Conservation (phyloP, 2,113 vertebrate species). For the Vulpes lagopus region DNA sequence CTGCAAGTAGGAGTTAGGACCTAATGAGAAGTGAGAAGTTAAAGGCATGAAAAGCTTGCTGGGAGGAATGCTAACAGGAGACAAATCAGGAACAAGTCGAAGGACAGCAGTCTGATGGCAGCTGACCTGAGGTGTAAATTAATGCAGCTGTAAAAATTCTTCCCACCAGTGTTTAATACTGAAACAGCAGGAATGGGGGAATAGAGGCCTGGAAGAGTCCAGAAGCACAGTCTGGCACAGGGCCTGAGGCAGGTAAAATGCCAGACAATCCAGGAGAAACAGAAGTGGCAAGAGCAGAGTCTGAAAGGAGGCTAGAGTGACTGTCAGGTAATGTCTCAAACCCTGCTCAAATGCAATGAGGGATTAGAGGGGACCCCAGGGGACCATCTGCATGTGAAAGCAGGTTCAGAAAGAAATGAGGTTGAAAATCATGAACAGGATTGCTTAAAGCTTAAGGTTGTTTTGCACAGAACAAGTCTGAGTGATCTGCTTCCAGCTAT, state of each 20-base stretch:
- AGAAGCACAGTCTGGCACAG: not conserved
- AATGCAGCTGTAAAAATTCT: not conserved
- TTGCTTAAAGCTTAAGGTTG: not conserved
- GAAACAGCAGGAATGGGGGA: not conserved
- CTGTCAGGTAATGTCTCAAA: not conserved
- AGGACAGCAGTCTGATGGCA: not conserved
- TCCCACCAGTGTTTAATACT: not conserved
- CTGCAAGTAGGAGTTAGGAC: not conserved
- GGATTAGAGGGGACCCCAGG: not conserved
- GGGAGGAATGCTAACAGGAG: not conserved
- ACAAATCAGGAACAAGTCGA: not conserved
- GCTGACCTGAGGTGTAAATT: not conserved
- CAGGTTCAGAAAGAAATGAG: not conserved
- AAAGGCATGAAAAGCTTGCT: not conserved
- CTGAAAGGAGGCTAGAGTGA: not conserved
- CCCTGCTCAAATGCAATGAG: not conserved
- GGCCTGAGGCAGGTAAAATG: not conserved
- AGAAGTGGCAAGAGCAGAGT: no score
- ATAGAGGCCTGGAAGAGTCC: not conserved
- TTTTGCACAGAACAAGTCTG: not conserved
- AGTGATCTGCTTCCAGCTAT: not conserved
- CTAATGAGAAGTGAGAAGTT: not conserved
- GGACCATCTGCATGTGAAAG: not conserved
- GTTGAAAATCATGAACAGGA: not conserved
- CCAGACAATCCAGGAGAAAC: not conserved